These are phyloP conservation scores for Dascillus cervinus DNA, from an alignment of 2,888 invertebrate species.

Conservation along the genomic window DNA sequence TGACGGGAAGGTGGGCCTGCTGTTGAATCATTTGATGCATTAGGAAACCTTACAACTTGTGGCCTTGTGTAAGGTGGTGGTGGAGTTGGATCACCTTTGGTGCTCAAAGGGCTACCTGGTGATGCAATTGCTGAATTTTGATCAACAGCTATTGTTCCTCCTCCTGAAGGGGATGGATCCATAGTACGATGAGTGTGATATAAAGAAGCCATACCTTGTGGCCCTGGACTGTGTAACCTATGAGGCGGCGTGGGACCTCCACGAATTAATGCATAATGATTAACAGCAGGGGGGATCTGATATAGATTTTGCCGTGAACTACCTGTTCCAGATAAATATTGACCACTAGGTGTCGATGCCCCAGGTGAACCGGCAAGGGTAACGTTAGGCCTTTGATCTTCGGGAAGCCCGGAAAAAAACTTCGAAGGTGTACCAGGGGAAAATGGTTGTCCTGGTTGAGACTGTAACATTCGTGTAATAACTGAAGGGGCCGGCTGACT, in stretches of 20 bases:
- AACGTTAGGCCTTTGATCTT: conserved; percentile 8
- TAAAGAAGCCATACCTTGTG: conserved; percentile 33
- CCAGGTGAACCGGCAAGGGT: not conserved
- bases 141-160: conserved; percentile 44
- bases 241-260: conserved; percentile 25
- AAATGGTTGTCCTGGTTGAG: conserved; percentile 35
- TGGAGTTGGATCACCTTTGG: conserved; percentile 24
- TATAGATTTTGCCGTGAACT: conserved; percentile 24
- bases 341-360: not conserved
- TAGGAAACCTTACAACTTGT: conserved; percentile 29
- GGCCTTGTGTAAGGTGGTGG: conserved; percentile 36
- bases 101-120: conserved; percentile 37
- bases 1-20: conserved; percentile 8
- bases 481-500: conserved; percentile 49
- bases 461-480: conserved; percentile 55
- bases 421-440: conserved; percentile 9
- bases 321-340: conserved; percentile 14
- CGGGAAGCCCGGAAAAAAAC: conserved; percentile 17
- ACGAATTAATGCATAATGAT: conserved; percentile 28
- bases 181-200: conserved; percentile 45
- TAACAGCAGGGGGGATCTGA: conserved; percentile 27
- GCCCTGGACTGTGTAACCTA: conserved; percentile 20
- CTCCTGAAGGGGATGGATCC: conserved; percentile 50
- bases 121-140: conserved; percentile 35
- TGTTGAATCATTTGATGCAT: conserved; percentile 28